phyloP scores from a whole-genome alignment of 2,797 vertebrate genomes.

The Remorina albescens region DNA sequence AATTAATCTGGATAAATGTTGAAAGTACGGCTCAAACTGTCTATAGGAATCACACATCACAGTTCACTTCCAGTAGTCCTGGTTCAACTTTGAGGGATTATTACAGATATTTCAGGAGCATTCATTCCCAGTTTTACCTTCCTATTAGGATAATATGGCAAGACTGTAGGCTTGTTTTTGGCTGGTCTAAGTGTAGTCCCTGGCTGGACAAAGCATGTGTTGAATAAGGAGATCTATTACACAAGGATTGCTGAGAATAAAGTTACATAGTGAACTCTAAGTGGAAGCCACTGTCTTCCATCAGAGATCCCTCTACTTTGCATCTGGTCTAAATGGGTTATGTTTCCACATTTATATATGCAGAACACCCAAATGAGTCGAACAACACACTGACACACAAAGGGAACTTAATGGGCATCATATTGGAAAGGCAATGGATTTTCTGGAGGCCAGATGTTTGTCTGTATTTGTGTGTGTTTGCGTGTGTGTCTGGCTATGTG shows the following conservation, averaged over 20 bases:
- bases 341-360: not conserved
- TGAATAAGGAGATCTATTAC: not conserved
- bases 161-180: not conserved
- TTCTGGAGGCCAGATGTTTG: conserved; percentile 71
- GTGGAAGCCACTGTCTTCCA: not conserved
- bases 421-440: conserved; percentile 38
- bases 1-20: not conserved
- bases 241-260: not conserved
- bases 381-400: conserved; percentile 15
- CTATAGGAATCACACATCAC: not conserved
- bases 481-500: conserved; percentile 14
- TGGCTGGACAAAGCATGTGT: not conserved
- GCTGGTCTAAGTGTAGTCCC: not conserved
- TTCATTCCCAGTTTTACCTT: not conserved
- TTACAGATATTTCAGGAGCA: not conserved
- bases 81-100: not conserved
- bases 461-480: conserved; percentile 17
- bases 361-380: not conserved
- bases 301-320: not conserved
- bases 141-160: not conserved
- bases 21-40: not conserved
- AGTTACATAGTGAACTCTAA: not conserved
- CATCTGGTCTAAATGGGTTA: not conserved
- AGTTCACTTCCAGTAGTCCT: not conserved
- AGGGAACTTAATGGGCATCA: conserved; percentile 24